phyloP scores from a whole-genome alignment of 2,888 invertebrate genomes.

The Drosophila ustulata region DNA sequence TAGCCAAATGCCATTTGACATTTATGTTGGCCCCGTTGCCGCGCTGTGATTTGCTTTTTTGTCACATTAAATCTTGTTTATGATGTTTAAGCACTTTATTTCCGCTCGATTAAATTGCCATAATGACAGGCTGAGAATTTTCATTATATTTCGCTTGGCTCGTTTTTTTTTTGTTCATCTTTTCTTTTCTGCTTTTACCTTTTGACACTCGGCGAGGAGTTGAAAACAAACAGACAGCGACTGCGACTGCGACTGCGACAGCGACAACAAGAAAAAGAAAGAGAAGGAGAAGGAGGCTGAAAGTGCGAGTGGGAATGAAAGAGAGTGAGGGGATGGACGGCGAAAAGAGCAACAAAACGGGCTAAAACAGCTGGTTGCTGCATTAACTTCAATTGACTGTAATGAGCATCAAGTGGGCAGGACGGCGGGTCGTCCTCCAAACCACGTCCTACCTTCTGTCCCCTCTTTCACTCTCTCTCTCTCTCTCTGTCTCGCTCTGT shows the following conservation, averaged over 20 bases:
- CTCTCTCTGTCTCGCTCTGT: background rate
- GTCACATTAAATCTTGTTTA: conserved; percentile 79
- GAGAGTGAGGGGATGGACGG: conserved; percentile 5
- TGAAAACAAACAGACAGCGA: conserved; percentile 1
- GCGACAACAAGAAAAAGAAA: background rate
- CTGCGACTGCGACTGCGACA: background rate
- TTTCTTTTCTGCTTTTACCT: conserved; percentile 22
- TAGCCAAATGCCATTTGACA: conserved; percentile 72
- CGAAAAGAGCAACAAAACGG: conserved; percentile 18
- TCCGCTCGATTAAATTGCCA: conserved; percentile 80
- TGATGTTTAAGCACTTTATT: conserved; percentile 78
- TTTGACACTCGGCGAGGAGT: conserved; percentile 15
- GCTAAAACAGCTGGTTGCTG: conserved; percentile 59
- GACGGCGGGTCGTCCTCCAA: conserved; percentile 33
- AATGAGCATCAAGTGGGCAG: conserved; percentile 66
- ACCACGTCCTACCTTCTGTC: background rate
- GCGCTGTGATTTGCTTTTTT: conserved; percentile 74
- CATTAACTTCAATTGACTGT: conserved; percentile 72
- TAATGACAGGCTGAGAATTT: conserved; percentile 65
- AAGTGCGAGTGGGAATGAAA: background rate
- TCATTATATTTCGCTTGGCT: conserved; percentile 30
- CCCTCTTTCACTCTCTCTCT: background rate
- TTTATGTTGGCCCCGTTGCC: conserved; percentile 53
- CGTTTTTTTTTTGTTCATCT: conserved; percentile 12
- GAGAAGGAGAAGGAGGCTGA: background rate